Percentiles rank a stretch among this genome's conserved stretches.
Conservation (phyloP, 2,888 invertebrate genomes). For the Rhingia rostrata region DNA sequence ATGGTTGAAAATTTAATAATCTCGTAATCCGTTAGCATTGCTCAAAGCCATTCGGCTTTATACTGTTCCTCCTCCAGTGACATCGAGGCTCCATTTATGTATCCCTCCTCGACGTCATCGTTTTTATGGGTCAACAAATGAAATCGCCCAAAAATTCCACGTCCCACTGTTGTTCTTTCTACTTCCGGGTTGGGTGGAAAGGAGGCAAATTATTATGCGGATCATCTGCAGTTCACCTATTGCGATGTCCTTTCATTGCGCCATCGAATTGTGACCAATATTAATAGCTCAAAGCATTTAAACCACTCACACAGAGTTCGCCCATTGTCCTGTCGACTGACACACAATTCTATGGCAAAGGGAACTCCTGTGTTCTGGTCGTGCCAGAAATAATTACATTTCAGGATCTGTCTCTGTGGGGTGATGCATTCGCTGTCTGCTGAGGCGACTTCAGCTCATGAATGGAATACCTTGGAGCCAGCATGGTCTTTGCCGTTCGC, state of each 20-base stretch:
- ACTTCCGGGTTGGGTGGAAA: neutral
- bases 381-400: conserved; percentile 59
- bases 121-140: conserved; percentile 52
- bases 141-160: conserved; percentile 9
- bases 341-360: conserved; percentile 28
- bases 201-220: conserved; percentile 61
- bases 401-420: conserved; percentile 22
- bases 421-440: conserved; percentile 16
- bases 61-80: conserved; percentile 10
- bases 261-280: conserved; percentile 43
- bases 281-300: conserved; percentile 65
- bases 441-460: neutral
- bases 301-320: conserved; percentile 51
- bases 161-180: conserved; percentile 8
- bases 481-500: conserved; percentile 30
- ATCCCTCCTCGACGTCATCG: neutral
- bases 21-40: conserved; percentile 70
- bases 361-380: conserved; percentile 12
- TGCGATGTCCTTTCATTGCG: conserved; percentile 14
- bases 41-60: conserved; percentile 41
- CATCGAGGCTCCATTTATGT: conserved; percentile 23
- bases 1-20: conserved; percentile 69
- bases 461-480: conserved; percentile 19
- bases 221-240: conserved; percentile 60
- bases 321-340: conserved; percentile 44